Conservation (phyloP, 1,140 invertebrate species). For the Gyrodactylus salaris region DNA sequence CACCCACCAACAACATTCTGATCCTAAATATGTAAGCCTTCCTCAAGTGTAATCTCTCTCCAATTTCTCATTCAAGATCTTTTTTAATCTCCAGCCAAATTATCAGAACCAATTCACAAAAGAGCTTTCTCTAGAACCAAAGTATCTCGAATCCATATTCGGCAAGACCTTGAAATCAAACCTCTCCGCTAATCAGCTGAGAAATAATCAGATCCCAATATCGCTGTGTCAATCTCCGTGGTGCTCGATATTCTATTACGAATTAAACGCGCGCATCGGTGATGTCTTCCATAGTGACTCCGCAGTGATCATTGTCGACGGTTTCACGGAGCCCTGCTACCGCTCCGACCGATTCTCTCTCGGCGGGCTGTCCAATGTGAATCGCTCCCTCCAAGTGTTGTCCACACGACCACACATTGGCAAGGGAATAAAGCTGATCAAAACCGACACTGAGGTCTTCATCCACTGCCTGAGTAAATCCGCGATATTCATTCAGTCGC, state of each 20-base stretch:
- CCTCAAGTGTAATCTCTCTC: too few species aligned
- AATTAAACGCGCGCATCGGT: slow-evolving; percentile 44
- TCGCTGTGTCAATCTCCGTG: slow-evolving; percentile 25
- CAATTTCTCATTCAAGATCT: too few species aligned
- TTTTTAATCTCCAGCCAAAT: too few species aligned
- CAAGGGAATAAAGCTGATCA: slow-evolving; percentile 37
- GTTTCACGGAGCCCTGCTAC: slow-evolving; percentile 21
- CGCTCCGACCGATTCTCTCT: slow-evolving; percentile 47
- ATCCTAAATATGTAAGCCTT: too few species aligned
- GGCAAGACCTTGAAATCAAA: too few species aligned
- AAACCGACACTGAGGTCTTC: slow-evolving; percentile 89
- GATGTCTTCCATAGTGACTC: slow-evolving; percentile 8
- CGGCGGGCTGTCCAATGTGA: slow-evolving; percentile 68
- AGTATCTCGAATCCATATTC: too few species aligned
- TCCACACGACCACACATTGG: slow-evolving; percentile 72
- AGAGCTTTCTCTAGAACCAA: too few species aligned
- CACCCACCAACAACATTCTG: too few species aligned
- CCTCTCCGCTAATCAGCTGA: too few species aligned
- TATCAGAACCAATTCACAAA: too few species aligned
- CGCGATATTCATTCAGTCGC: slow-evolving; percentile 88
- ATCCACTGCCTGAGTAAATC: slow-evolving; percentile 87
- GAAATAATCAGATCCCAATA: neutral
- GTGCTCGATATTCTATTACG: slow-evolving; percentile 86
- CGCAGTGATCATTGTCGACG: slow-evolving; percentile 14
- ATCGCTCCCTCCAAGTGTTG: slow-evolving; percentile 53